Base-by-base conservation (phyloP, 2,888 invertebrate species). In the Pegoplata infirma region DNA sequence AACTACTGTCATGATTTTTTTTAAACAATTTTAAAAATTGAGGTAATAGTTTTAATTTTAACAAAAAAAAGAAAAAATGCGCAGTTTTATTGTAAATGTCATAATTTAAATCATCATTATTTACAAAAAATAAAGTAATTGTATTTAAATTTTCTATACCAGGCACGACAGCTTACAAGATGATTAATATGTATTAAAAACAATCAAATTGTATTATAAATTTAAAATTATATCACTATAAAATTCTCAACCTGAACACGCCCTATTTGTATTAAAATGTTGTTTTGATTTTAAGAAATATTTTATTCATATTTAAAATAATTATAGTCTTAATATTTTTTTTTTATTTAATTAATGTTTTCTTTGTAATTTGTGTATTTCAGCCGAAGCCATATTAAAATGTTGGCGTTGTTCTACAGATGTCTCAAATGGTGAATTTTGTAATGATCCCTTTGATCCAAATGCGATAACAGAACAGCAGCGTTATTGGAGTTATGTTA, bases 331-430 rank as follows among this genome's bases (percentile, higher is more conserved):
- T 25, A 55, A 23, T 5, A 6, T 17, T 25, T 1, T 19, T 10
- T 19, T 16, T 40, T 46, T 16, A 23, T 56, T 40, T 14, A 19
- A 47, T 64, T 21, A 40, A 56, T 16, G n/a, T 19, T 51, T 23
- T n/a, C 49, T 64, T 64, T 14, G 56, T 56, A 7, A 32, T 28
- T 51, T 28, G 12, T 63, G 28, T 25, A 8, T 84, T 84, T 79
- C 91, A 92, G 84, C 91, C 92, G 94, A 93, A 82, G 91, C 91
- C 76, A 91, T 93, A 4, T 89, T 95, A 7, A 91, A 92, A 83
- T 96, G 95, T 86, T 96, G 94, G 94, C 92, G 93, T 8, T 96
- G 95, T 84, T 92, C 94, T 0, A 94, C 95, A 2, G 93, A 94
- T 83, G 88, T 90, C 21, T 88, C 89, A 3, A 90, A 92, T 83